Evolutionary conservation across 2,797 vertebrate genomes (phyloP), one percentile per base, ranked within the genome.

Genomic region (Sebastiscus albofasciatus): DNA sequence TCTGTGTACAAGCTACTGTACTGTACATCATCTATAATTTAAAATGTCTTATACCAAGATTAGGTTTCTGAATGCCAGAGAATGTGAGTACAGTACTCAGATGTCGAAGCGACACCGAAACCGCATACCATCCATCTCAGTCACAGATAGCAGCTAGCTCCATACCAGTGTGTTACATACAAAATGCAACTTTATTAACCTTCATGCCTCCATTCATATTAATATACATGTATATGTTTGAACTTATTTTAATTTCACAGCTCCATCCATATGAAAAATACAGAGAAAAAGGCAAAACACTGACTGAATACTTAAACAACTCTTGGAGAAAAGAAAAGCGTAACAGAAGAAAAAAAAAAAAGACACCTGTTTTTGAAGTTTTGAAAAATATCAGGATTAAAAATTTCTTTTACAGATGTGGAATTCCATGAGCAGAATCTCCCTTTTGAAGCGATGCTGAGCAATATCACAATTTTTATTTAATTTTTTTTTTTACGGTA

Each of bases 201-300:
- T 98, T 99, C 99, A 99, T 99, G 99, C 99, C 99, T 99, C 97
- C 97, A 98, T 98, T 99, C 97, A 98, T 97, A 97, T 99, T 97
- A 98, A 98, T 98, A 97, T 99, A 99, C 98, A 99, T 97, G 97
- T 98, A 98, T 98, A 98, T 97, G 96, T 98, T 97, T 98, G 96
- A 99, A 98, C 96, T 98, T 97, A 96, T 98, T 97, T 98, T 96
- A 96, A 97, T 97, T 98, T 99, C 98, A 99, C 99, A 99, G 98
- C 98, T 99, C 98, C 98, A 97, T 97, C 97, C 96, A 99, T 98
- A 97, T 96, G 97, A 98, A 97, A 95, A 94, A 94, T 91, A 95
- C 93, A 94, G 90, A 91, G 87, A 93, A 92, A 93, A 93, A 92
- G 97, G 97, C 96, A 97, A 97, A 98, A 97, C 98, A 99, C 97